These are phyloP conservation scores for Orycteropus afer DNA, from an alignment of 2,113 vertebrate genomes.

Conservation along the genomic window DNA sequence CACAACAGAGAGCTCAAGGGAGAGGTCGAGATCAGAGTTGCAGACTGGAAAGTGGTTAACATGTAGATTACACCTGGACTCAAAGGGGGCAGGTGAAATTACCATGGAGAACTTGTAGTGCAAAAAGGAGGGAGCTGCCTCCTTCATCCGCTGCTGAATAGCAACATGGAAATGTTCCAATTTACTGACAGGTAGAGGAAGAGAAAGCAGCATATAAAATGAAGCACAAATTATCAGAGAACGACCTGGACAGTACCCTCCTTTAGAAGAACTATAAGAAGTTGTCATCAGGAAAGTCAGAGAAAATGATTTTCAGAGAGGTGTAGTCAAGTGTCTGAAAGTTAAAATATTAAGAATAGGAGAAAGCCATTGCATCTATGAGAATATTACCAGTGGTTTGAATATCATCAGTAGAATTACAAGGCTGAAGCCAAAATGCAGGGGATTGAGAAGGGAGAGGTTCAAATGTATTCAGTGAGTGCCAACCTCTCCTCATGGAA, in stretches of 20 bases:
- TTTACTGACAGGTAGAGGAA: neutral
- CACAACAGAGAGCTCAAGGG: neutral
- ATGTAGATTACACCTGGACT: neutral
- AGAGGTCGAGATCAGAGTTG: neutral
- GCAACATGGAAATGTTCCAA: neutral
- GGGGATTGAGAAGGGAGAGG: neutral
- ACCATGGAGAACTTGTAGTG: neutral
- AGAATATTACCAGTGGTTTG: neutral
- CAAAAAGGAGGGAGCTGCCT: neutral
- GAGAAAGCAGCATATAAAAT: neutral
- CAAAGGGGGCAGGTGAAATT: neutral
- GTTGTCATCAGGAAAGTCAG: neutral
- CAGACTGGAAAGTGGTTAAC: neutral
- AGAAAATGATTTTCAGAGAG: neutral
- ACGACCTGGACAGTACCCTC: neutral
- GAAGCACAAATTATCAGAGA: neutral
- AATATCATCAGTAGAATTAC: neutral
- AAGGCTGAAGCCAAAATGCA: neutral
- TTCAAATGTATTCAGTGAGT: neutral
- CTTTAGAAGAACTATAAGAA: neutral
- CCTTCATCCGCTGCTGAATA: neutral
- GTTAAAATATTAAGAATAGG: neutral
- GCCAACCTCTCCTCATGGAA: neutral
- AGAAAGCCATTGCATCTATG: neutral
- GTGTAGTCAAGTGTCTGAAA: neutral